phyloP scores from a whole-genome alignment of 1,140 invertebrate species.

The Harlomillsia oculata region DNA sequence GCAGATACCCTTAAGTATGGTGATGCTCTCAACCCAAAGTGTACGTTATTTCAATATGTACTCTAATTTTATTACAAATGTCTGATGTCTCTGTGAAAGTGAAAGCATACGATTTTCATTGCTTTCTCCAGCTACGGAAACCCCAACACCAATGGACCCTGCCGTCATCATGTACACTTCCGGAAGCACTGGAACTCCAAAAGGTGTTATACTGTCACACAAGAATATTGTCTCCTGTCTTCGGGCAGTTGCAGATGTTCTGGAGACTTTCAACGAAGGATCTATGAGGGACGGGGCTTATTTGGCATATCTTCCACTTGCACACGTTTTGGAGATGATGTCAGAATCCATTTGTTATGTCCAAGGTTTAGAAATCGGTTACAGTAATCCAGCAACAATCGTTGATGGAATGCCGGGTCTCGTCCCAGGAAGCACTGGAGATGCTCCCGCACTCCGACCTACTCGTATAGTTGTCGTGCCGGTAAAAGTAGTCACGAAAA shows the following conservation, averaged over 20 bases:
- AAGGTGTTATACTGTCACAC: slow-evolving; percentile 74
- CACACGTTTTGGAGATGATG: slow-evolving; percentile 92
- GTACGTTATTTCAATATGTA: no score
- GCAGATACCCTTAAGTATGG: no score
- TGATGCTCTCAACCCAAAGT: no score
- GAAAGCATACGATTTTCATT: no score
- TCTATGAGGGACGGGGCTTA: slow-evolving; percentile 58
- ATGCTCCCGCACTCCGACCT: slow-evolving; percentile 78
- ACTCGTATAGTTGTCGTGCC: slow-evolving; percentile 92
- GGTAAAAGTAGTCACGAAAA: no score
- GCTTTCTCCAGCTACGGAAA: no score
- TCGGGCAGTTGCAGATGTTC: slow-evolving; percentile 51
- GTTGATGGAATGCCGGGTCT: slow-evolving; percentile 93
- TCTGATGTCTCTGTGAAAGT: no score
- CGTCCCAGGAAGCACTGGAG: slow-evolving; percentile 78
- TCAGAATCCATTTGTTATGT: slow-evolving; percentile 36
- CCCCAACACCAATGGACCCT: slow-evolving; percentile 53
- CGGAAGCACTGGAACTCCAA: slow-evolving; percentile 82
- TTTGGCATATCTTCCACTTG: slow-evolving; percentile 90
- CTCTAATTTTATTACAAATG: no score
- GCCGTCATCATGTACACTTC: slow-evolving; percentile 97
- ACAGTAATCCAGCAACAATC: slow-evolving; percentile 88
- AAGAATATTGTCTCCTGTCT: slow-evolving; percentile 79
- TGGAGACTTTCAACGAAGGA: slow-evolving; percentile 1
- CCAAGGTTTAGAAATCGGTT: slow-evolving; percentile 74